Percentiles rank a stretch among this genome's conserved stretches.
phyloP scores from a whole-genome alignment of 1,140 invertebrate species.

The Trinorchestia longiramus region DNA sequence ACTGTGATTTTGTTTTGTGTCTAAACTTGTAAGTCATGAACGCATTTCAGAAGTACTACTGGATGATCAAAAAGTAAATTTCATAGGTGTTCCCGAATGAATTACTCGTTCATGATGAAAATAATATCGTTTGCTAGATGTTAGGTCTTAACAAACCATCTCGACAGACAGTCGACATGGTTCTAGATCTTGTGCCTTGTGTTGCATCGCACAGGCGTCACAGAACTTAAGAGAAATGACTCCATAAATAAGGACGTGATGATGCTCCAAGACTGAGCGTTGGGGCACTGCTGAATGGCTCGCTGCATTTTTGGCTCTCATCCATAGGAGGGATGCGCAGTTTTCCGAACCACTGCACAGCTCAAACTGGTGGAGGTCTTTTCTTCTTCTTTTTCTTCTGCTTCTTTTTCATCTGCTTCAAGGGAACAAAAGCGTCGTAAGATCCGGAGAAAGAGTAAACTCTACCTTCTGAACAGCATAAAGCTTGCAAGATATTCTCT shows the following conservation, averaged over 20 bases:
- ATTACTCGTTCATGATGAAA: background rate
- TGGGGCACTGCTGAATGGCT: constrained; percentile 4
- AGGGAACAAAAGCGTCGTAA: background rate
- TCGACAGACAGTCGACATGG: background rate
- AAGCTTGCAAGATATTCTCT: background rate
- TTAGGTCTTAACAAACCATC: background rate
- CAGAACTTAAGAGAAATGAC: background rate
- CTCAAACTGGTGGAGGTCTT: background rate
- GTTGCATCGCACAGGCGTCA: background rate
- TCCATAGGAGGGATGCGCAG: background rate
- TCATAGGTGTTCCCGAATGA: background rate
- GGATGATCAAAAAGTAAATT: background rate
- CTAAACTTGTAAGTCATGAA: no score
- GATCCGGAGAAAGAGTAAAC: background rate
- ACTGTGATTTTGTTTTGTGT: no score
- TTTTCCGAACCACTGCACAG: background rate
- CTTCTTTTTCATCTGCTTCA: background rate
- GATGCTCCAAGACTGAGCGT: background rate
- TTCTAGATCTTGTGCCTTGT: background rate
- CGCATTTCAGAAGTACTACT: no score
- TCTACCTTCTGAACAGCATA: background rate
- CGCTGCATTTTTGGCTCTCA: background rate
- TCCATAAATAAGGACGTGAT: constrained; percentile 1
- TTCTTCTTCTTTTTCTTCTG: background rate
- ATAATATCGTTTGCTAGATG: background rate